Conservation (phyloP, 2,797 vertebrate genomes). For the Phyllotis vaccarum region DNA sequence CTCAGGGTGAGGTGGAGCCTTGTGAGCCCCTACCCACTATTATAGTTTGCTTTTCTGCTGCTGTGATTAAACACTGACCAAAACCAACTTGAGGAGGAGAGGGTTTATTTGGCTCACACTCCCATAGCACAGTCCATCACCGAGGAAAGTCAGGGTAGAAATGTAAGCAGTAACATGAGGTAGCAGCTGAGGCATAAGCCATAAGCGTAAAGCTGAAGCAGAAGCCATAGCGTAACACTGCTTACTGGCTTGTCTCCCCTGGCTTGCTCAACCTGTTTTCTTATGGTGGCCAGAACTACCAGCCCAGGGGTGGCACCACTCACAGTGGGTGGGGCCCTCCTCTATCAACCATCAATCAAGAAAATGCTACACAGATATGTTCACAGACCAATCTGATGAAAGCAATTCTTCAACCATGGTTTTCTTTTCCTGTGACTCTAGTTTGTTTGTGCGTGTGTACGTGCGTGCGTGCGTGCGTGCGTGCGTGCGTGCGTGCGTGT, state of each 20-base stretch:
- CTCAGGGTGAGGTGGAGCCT: neutral
- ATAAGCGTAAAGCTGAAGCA: neutral
- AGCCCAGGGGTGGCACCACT: too few relatives aligned
- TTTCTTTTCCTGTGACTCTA: neutral
- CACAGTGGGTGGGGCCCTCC: neutral
- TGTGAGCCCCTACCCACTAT: neutral
- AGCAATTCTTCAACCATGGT: neutral
- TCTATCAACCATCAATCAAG: neutral
- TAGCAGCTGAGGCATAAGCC: too few relatives aligned
- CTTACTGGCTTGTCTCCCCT: neutral
- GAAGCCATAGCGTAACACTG: neutral
- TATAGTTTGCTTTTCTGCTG: neutral
- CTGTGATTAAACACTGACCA: neutral
- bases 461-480: neutral
- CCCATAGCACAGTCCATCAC: neutral
- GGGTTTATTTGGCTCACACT: neutral
- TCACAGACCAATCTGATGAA: neutral
- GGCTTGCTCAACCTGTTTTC: too few relatives aligned
- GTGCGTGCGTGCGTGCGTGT: neutral
- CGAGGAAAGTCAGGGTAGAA: neutral
- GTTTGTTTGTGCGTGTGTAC: neutral
- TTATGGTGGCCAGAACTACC: neutral
- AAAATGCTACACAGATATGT: neutral
- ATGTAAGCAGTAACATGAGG: neutral
- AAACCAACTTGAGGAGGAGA: neutral